Evolutionary conservation across 2,797 vertebrate species (phyloP), one percentile per base, ranked within the genome.

Genomic region (Sebastiscus tertius): DNA sequence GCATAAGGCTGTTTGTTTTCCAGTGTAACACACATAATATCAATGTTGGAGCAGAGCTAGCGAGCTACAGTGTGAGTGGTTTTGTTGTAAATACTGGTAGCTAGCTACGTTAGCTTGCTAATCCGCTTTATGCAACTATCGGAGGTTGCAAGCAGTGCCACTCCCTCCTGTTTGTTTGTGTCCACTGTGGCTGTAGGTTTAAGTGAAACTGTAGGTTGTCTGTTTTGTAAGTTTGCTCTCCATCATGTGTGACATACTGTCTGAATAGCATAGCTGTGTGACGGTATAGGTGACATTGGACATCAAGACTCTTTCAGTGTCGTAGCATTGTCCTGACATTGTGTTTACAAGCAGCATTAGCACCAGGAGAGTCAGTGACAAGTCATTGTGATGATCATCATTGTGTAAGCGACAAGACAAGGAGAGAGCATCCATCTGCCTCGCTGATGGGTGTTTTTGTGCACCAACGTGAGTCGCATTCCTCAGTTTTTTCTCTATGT

Each of bases 71-170:
- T 4, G 24, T 58, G 56, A 66, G 4, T 27, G 46, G 46, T 26
- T 70, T 79, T 82, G 75, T 83, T 83, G 79, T 87, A 68, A 86
- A 81, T 76, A 82, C 29, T 77, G 73, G 31, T 8, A 87, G 91
- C 91, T 84, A 31, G 79, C 87, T 64, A 29, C 64, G 82, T 82
- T 93, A 90, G 89, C 87, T 74, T 76, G 90, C 91, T 94, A 94
- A 93, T 94, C 93, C 88, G 90, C 92, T 94, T 94, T 92, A 93
- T 93, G 93, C 90, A 92, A 90, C 89, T 90, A 87, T 84, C 71
- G 87, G 39, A 42, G 39, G 39, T 87, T 81, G 81, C 80, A 72
- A 89, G 81, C 84, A 24, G 90, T 92, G 94, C 93, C 93, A 93
- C 94, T 94, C 94, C 92, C 93, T 95, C 89, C 76, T 33, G 81